Conservation (phyloP, 2,797 vertebrate genomes). For the Typhlichthys subterraneus region DNA sequence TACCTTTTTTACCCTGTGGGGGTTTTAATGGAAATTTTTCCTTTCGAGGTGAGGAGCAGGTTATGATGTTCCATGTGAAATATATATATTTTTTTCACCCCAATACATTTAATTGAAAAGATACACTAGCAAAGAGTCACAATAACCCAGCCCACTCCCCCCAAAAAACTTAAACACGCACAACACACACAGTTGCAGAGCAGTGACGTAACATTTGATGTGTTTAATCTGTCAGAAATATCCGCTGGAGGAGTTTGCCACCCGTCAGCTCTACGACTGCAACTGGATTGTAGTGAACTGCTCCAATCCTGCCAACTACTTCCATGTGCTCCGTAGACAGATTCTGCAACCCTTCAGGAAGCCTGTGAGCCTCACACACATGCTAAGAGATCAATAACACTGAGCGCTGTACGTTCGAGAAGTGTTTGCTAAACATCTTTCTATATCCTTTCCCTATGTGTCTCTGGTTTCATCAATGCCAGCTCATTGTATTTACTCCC, state of each 20-base stretch:
- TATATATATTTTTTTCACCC: no score
- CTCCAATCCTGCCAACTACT: conserved; percentile 90
- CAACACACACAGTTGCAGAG: no score
- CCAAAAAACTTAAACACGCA: no score
- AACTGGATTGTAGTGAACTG: conserved; percentile 97
- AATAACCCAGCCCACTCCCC: no score
- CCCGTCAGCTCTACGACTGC: conserved; percentile 89
- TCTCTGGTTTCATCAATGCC: background rate
- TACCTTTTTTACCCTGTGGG: no score
- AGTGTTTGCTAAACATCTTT: background rate
- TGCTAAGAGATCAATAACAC: no score
- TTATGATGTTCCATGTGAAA: no score
- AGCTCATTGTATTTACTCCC: conserved; percentile 94
- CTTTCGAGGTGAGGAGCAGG: no score
- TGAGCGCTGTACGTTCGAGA: background rate
- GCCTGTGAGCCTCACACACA: conserved; percentile 78
- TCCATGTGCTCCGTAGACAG: conserved; percentile 93
- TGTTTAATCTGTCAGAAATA: conserved; percentile 70
- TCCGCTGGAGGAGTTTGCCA: conserved; percentile 80
- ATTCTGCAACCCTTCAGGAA: conserved; percentile 94
- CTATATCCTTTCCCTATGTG: background rate
- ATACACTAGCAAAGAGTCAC: no score
- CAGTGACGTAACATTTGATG: no score
- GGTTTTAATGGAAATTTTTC: no score
- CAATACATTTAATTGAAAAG: no score